These are phyloP conservation scores for Cyaniris semiargus DNA, from an alignment of 2,888 invertebrate species.

Conservation along the genomic window DNA sequence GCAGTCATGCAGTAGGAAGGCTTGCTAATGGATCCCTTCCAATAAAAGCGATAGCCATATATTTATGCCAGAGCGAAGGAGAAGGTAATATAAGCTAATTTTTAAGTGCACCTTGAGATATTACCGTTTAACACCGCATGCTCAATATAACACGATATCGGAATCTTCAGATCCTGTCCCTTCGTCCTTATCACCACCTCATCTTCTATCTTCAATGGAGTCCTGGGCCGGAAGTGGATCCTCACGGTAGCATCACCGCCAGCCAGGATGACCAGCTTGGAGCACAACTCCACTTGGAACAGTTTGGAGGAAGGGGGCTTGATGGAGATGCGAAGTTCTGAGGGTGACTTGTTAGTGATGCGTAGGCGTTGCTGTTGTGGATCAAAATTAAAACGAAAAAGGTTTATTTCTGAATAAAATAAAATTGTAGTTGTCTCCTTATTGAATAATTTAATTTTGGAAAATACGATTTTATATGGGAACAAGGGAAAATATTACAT, in stretches of 20 bases:
- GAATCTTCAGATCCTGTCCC: slow-evolving; percentile 47
- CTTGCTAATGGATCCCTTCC: too few species aligned
- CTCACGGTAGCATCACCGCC: slow-evolving; percentile 55
- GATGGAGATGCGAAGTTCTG: slow-evolving; percentile 56
- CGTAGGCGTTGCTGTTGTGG: slow-evolving; percentile 53
- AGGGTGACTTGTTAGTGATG: slow-evolving; percentile 59
- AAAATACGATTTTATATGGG: too few species aligned
- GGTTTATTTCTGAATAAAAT: too few species aligned
- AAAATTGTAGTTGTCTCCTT: too few species aligned
- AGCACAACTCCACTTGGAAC: slow-evolving; percentile 51
- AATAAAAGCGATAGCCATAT: too few species aligned
- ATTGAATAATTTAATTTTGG: too few species aligned
- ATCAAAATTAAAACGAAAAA: not conserved
- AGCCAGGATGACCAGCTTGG: slow-evolving; percentile 53
- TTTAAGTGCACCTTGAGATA: not conserved
- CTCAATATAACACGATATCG: slow-evolving; percentile 60
- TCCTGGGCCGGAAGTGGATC: slow-evolving; percentile 54
- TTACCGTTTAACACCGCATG: slow-evolving; percentile 60
- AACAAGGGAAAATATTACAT: too few species aligned
- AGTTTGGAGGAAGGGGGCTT: slow-evolving; percentile 56
- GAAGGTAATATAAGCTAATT: too few species aligned
- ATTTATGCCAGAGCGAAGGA: too few species aligned
- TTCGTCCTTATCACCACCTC: slow-evolving; percentile 50
- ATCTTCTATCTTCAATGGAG: slow-evolving; percentile 52
- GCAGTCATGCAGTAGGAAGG: too few species aligned